Evolutionary conservation across 2,113 vertebrate species (phyloP), one percentile per base, ranked within the genome.

Genomic region (Salvator merianae): DNA sequence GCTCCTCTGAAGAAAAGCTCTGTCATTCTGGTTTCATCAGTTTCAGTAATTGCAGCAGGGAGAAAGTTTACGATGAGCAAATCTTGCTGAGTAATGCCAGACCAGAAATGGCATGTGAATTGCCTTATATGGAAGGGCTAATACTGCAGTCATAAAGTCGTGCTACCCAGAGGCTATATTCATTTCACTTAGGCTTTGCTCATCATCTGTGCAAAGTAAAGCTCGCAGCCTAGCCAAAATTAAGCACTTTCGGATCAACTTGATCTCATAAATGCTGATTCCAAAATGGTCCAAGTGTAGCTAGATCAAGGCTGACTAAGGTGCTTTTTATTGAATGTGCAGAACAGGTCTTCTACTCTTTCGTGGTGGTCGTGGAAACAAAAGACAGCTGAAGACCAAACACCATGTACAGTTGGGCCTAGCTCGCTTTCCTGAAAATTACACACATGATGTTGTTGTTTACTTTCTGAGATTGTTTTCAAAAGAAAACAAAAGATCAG

Each of bases 111-210:
- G 81, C 86, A 83, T 88, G 62, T 80, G 34, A 59, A 20, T 90
- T 77, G 40, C 88, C 91, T 88, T 91, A 90, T 91, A 88, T 90
- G 88, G 90, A 76, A 88, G 88, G 62, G 75, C 55, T 50, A 28
- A 26, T 50, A 16, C 7, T 79, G 53, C 68, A 78, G 7, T 84
- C 24, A 71, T 12, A 18, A 71, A 34, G 30, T 72, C 32, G 20
- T 13, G 30, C 36, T 20, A 55, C 40, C 30, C 38, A 68, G 20
- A 76, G 50, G 65, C 36, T 30, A 13, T 20, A 36, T 65, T 68
- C 40, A 8, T n/a, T 73, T 84, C 8, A 28, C 1, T 65, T 7
- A 68, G 7, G 24, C 55, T 79, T 72, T 47, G 38, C 30, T 78
- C 38, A 72, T 62, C 3, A 72, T 71, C 75, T 78, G 28, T 28